Base-by-base conservation (phyloP, 2,797 vertebrate genomes). In the Onychomys leucogaster region DNA sequence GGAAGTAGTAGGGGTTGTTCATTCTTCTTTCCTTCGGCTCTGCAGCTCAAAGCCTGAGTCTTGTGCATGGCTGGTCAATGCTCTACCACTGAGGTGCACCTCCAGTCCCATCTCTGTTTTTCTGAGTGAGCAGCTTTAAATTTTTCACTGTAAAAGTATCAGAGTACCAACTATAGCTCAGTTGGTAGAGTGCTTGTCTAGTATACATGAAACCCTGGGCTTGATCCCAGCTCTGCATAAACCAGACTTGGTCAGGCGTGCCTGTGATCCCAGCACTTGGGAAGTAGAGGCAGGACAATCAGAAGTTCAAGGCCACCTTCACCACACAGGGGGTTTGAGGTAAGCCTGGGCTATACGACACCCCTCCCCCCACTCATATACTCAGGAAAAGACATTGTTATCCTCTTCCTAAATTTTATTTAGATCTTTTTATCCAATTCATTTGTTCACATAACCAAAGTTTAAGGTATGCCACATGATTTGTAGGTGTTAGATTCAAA, bases 81-180 rank as follows among this genome's bases (percentile, higher is more conserved):
- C n/a, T 59, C 25, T 63, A 63, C 43, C 37, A 41, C 37, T 32
- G 27, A 46, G 37, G 37, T 27, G 29, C 37, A 63, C 14, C 37
- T 41, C 27, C 27, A 84, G 59, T 29, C 41, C 41, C 27, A n/a
- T 59, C 81, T 89, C 37, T 46, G n/a, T 71, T 83, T 95, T 91
- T 12, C 63, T 67, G 86, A 37, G 65, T 46, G 25, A 95, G 5
- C 23, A 80, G 34, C 61, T 83, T 76, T 65, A 52, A 34, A 27
- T 25, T 19, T 71, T 93, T 94, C 19, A 63, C 87, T 46, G 73
- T 78, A 81, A 32, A 90, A n/a, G 16, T 80, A 95, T 25, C 88
- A 6, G 73, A 89, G 67, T 59, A 59, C 19, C 57, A 59, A 23
- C 17, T 59, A 17, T 34, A 34, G 49, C 27, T 78, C 29, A 34